These are phyloP conservation scores for Listrodromus nycthemerus DNA, from an alignment of 2,888 invertebrate genomes.

Conservation along the genomic window DNA sequence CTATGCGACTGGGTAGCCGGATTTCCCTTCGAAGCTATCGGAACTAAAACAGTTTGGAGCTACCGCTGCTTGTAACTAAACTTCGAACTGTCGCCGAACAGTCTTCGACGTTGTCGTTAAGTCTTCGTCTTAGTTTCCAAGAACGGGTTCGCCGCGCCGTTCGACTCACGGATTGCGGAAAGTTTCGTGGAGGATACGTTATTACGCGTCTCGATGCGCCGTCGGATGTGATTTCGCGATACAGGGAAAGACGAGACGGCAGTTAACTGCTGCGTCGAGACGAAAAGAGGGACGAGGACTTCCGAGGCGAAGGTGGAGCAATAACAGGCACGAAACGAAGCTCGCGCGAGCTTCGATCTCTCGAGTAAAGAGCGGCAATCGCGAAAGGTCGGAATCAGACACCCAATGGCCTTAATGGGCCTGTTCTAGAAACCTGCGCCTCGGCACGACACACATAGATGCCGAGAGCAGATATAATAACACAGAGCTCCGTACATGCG, in stretches of 20 bases:
- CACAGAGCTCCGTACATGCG: constrained; percentile 30
- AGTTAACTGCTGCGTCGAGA: constrained; percentile 19
- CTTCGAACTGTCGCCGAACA: constrained; percentile 8
- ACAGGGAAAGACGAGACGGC: not conserved
- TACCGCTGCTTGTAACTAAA: not conserved
- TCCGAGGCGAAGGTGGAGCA: constrained; percentile 8
- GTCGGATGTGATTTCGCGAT: constrained; percentile 23
- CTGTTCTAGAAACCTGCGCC: constrained; percentile 66
- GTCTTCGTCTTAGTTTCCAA: not conserved
- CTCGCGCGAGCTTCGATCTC: constrained; percentile 45
- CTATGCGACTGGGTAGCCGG: too few relatives aligned
- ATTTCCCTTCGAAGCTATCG: not conserved
- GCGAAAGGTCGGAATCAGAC: constrained; percentile 42
- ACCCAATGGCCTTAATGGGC: constrained; percentile 68
- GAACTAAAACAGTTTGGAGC: constrained; percentile 4
- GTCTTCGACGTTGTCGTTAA: constrained; percentile 18
- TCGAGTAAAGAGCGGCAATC: constrained; percentile 24
- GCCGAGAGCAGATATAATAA: constrained; percentile 58
- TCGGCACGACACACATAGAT: constrained; percentile 63
- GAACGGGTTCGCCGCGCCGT: constrained; percentile 31
- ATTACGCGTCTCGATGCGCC: constrained; percentile 24
- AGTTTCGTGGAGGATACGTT: constrained; percentile 25
- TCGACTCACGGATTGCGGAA: constrained; percentile 46
- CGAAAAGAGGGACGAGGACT: constrained; percentile 7
- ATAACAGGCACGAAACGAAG: constrained; percentile 45